A percentile compares a stretch with the other conserved stretches of the same genome.
phyloP scores from a whole-genome alignment of 2,113 vertebrate species.

The Choloepus hoffmanni region DNA sequence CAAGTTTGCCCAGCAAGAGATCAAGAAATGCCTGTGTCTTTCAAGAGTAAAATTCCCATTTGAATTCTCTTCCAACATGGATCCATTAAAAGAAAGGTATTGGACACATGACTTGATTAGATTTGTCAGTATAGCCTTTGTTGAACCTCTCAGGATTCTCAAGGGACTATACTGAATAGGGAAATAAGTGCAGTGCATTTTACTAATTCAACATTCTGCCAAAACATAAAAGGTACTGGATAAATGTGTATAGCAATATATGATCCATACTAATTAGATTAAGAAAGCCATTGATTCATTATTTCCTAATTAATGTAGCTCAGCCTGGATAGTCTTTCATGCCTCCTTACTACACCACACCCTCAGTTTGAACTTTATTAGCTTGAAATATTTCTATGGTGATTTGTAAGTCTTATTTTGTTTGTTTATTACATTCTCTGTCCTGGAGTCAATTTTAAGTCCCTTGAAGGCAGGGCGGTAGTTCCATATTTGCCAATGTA shows the following conservation, averaged over 20 bases:
- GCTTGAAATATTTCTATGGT: neutral
- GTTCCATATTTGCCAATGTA: neutral
- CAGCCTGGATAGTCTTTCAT: neutral
- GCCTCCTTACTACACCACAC: neutral
- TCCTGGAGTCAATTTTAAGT: neutral
- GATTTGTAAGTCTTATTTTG: neutral
- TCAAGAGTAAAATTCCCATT: constrained; percentile 39
- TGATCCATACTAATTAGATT: constrained; percentile 19
- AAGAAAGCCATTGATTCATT: neutral
- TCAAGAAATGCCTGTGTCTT: constrained; percentile 42
- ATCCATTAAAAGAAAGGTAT: constrained; percentile 27
- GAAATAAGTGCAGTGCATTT: neutral
- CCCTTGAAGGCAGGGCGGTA: neutral
- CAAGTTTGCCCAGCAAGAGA: neutral
- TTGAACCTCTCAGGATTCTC: constrained; percentile 14
- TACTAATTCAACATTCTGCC: neutral
- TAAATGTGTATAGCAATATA: neutral
- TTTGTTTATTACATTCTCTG: neutral
- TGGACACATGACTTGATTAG: neutral
- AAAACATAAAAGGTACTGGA: constrained; percentile 29
- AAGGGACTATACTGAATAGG: neutral
- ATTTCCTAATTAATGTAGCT: neutral
- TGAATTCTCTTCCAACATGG: constrained; percentile 27
- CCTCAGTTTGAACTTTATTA: neutral
- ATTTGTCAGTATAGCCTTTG: neutral